Conservation (phyloP, 2,888 invertebrate species). For the Venustoraphidia nigricollis region DNA sequence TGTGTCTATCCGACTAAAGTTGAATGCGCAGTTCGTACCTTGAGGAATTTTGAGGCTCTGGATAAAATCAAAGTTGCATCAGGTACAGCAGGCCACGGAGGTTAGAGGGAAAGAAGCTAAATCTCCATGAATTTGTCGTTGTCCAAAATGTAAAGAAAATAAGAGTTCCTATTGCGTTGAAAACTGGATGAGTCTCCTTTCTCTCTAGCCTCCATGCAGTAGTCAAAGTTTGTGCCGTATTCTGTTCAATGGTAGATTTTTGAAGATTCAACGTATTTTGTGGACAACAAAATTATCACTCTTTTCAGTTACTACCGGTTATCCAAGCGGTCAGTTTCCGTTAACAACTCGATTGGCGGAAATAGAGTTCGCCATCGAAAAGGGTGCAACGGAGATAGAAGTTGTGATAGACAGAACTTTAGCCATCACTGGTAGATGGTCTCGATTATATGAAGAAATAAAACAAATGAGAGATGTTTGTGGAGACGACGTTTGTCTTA, state of each 20-base stretch:
- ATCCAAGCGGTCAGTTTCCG: conserved; percentile 84
- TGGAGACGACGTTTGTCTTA: conserved; percentile 56
- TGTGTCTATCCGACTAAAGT: conserved; percentile 91
- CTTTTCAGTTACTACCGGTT: conserved; percentile 80
- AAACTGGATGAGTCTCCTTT: too few relatives aligned
- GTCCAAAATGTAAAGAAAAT: too few relatives aligned
- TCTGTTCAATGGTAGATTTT: too few relatives aligned
- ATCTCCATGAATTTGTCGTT: too few relatives aligned
- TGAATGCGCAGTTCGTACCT: conserved; percentile 44
- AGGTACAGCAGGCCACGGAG: conserved; percentile 31
- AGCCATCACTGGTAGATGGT: conserved; percentile 80
- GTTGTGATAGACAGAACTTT: conserved; percentile 83
- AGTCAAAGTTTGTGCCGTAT: too few relatives aligned
- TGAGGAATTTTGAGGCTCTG: conserved; percentile 36
- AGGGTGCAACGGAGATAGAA: conserved; percentile 90
- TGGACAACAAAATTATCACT: background rate
- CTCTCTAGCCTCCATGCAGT: too few relatives aligned
- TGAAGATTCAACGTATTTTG: too few relatives aligned
- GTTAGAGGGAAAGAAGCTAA: too few relatives aligned
- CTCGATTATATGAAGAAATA: conserved; percentile 65
- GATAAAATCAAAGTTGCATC: conserved; percentile 61
- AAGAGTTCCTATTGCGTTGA: too few relatives aligned
- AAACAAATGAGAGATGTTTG: conserved; percentile 65
- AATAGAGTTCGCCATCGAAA: conserved; percentile 59
- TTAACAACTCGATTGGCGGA: conserved; percentile 66